phyloP scores from a whole-genome alignment of 2,888 invertebrate species.

The Pammene aurita region DNA sequence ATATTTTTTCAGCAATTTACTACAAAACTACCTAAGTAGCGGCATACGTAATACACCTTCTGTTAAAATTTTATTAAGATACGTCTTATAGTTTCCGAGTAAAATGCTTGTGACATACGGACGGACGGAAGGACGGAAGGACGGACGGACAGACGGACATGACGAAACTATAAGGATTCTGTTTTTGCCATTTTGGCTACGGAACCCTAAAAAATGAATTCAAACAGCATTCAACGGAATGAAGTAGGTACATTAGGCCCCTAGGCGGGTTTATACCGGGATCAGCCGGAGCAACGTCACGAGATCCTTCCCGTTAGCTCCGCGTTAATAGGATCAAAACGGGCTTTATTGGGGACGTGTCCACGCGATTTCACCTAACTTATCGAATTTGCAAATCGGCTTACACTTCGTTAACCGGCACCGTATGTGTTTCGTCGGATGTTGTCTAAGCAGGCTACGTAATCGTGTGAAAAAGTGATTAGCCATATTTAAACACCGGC shows the following conservation, averaged over 20 bases:
- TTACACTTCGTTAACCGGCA: slow-evolving; percentile 78
- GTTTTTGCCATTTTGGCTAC: too few species aligned
- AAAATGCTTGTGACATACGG: too few species aligned
- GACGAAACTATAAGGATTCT: too few species aligned
- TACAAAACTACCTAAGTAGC: too few species aligned
- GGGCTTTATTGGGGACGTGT: slow-evolving; percentile 78
- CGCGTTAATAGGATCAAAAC: slow-evolving; percentile 82
- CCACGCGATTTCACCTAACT: slow-evolving; percentile 81
- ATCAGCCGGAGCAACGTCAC: slow-evolving; percentile 66
- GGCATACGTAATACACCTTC: too few species aligned
- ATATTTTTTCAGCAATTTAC: too few species aligned
- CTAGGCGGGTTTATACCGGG: slow-evolving; percentile 59
- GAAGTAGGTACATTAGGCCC: slow-evolving; percentile 47
- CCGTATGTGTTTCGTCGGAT: slow-evolving; percentile 46
- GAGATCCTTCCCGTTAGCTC: slow-evolving; percentile 77
- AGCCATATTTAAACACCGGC: too few species aligned
- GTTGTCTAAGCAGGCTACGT: slow-evolving; percentile 9
- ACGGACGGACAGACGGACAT: too few species aligned
- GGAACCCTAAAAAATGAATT: too few species aligned
- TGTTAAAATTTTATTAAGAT: too few species aligned
- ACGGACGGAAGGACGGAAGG: too few species aligned
- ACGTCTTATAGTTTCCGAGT: too few species aligned
- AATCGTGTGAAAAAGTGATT: background rate
- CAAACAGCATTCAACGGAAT: slow-evolving; percentile 43
- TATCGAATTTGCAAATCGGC: slow-evolving; percentile 82